Evolutionary conservation across 1,140 invertebrate genomes (phyloP), one percentile per base, ranked within the genome.

Genomic region (Dendroctonus valens): DNA sequence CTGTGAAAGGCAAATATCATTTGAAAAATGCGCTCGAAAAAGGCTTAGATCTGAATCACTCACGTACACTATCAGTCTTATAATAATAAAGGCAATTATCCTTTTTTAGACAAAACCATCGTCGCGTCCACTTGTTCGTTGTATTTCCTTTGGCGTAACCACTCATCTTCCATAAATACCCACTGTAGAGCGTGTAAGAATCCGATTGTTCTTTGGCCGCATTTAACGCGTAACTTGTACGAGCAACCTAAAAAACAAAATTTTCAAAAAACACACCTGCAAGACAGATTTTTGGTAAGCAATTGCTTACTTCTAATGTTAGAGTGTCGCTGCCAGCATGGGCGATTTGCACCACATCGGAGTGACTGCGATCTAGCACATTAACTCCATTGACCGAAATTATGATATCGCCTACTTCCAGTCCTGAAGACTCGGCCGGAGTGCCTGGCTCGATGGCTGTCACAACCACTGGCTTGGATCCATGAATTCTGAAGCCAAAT

Each of bases 51-150:
- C 26, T 26, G 26, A 26, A 26, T 44, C 8, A 50, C n/a, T 11
- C n/a, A 79, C 85, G 84, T 79, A 93, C 90, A 72, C 84, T 83
- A 78, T 95, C 90, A 74, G 88, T 90, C 83, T 96, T 97, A 80
- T 96, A 98, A 80, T 93, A 97, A 80, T 97, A 97, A 50, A 98
- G 83, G 80, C 93, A 96, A 79, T 94, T 92, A 79, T 98, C 94
- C 51, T 89, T 85, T 67, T 94, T 90, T 40, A 98, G 81, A 49
- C 91, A 88, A 79, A 97, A 97, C 91, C 92, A 97, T 52, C 95
- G 82, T 52, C 90, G 83, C 54, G 92, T 89, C 96, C 96, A 98
- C 62, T 88, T 87, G 53, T 87, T 86, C 41, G 83, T 81, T 0
- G 82, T 80, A 7, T 81, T 81, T 0, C 82, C 80, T 12, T 82